phyloP scores from a whole-genome alignment of 2,888 invertebrate genomes.

The Ryuthela nishihirai region DNA sequence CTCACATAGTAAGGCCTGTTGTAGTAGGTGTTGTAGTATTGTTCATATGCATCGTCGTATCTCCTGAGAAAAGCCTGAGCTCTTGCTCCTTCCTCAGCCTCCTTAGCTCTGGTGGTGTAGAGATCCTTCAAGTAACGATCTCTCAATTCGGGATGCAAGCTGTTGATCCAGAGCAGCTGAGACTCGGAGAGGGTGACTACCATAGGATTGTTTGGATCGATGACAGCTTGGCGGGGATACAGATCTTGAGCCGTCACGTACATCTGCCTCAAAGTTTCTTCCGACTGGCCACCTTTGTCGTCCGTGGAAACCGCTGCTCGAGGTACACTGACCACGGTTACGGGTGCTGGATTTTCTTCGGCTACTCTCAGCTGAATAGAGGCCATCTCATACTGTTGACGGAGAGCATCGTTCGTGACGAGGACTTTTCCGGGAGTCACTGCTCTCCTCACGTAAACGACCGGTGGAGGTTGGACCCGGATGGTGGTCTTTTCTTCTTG shows the following conservation, averaged over 20 bases:
- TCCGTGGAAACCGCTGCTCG: no score
- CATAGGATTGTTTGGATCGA: conserved; percentile 2
- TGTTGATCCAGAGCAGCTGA: conserved; percentile 30
- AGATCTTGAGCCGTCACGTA: conserved; percentile 10
- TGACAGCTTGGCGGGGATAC: conserved; percentile 9
- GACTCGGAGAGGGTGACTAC: conserved; percentile 15
- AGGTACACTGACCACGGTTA: no score
- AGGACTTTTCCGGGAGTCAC: no score
- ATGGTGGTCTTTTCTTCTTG: no score
- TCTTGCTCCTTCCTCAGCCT: conserved; percentile 1
- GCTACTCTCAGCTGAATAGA: no score
- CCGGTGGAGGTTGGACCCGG: no score
- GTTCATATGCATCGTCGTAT: conserved; percentile 15
- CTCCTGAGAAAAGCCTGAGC: conserved; percentile 14
- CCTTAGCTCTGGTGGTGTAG: conserved; percentile 10
- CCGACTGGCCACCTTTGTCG: conserved; percentile 13
- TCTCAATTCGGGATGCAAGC: conserved; percentile 20
- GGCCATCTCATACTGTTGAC: no score
- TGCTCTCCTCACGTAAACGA: no score
- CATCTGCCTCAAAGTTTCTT: conserved; percentile 7
- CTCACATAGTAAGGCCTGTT: conserved; percentile 1
- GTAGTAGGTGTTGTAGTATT: conserved; percentile 2
- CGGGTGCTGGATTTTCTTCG: no score
- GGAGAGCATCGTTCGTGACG: no score
- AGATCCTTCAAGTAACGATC: conserved; percentile 31